Evolutionary conservation across 1,140 invertebrate species (phyloP), one percentile per base, ranked within the genome.

Genomic region (Cyclargus thomasi): DNA sequence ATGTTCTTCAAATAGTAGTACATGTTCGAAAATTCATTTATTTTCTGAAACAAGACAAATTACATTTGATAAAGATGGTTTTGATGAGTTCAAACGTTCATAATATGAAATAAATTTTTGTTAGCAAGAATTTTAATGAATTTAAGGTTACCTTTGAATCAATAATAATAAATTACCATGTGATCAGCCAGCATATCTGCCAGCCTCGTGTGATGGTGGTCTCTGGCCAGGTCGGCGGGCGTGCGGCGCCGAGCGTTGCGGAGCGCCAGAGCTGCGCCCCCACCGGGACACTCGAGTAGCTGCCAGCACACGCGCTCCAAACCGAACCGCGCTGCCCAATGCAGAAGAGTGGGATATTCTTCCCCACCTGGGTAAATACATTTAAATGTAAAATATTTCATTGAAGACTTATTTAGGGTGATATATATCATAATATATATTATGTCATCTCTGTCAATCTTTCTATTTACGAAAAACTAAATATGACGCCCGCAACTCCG

Each of bases 281-380:
- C 95, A 0, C 96, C 96, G 0, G 96, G 96, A 82, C 95, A 96
- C 72, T 97, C 96, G 70, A 98, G 83, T 23, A 98, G 84, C 77
- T 95, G 94, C 92, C 95, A 95, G 39, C 95, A 94, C 7, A 97
- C 90, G 70, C 95, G 94, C 80, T 96, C 95, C 63, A 98, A 88
- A 0, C 97, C 97, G 83, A 96, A 97, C 64, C 94, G 93, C 0
- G 96, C 96, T 0, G 96, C 95, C 85, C 97, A 98, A 81, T 98
- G 97, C 7, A 98, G 90, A 21, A 97, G 82, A 0, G 96, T 97
- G 1, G 97, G 97, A 79, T 95, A 95, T 78, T 97, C 96, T 82
- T 97, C 95, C 18, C 93, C 92, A 80, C 93, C 95, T 95, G 59
- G 59, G 39, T 47, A 47, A 29, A 29, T 16, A 47, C 8, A 47